Conservation (phyloP, 2,113 vertebrate species). For the Lethenteron reissneri region DNA sequence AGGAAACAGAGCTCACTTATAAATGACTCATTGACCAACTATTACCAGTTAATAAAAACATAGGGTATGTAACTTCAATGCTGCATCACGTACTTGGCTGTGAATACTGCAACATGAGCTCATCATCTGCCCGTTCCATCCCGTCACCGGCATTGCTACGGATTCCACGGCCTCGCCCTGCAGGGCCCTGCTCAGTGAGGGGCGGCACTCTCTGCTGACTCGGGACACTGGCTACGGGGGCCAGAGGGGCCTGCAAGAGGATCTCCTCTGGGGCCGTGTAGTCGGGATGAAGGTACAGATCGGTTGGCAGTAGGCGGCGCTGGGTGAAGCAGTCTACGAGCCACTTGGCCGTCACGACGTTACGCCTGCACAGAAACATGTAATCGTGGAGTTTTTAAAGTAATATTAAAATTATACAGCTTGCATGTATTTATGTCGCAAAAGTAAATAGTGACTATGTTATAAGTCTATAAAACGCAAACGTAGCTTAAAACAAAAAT, state of each 20-base stretch:
- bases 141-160: too few relatives aligned
- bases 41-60: too few relatives aligned
- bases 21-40: too few relatives aligned
- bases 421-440: neutral
- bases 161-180: too few relatives aligned
- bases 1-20: too few relatives aligned
- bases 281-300: conserved; percentile 36
- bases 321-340: conserved; percentile 55
- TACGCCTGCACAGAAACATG: conserved; percentile 30
- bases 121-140: too few relatives aligned
- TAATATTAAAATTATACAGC: neutral
- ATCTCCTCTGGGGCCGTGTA: conserved; percentile 32
- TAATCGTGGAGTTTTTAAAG: neutral
- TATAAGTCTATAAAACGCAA: neutral
- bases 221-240: too few relatives aligned
- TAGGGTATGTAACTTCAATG: too few relatives aligned
- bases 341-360: conserved; percentile 61
- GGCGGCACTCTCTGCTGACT: too few relatives aligned
- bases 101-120: too few relatives aligned
- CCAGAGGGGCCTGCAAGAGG: neutral
- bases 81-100: too few relatives aligned
- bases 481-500: neutral
- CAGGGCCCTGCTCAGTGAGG: too few relatives aligned
- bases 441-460: conserved; percentile 13
- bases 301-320: conserved; percentile 41